Base-by-base conservation (phyloP, 2,888 invertebrate genomes). In the Drosophila vallismaia region DNA sequence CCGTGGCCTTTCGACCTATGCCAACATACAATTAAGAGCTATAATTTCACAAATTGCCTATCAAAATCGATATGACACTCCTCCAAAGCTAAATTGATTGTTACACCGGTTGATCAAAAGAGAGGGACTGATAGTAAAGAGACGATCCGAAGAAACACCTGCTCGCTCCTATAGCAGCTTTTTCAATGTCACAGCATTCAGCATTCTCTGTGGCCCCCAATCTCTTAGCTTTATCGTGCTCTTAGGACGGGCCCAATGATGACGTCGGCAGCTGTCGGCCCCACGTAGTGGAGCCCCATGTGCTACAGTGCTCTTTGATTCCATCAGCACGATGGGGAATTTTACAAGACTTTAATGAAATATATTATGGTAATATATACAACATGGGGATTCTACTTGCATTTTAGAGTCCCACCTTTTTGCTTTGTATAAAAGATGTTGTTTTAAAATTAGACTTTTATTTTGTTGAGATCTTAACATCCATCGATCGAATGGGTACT, bases 1-100 rank as follows among this genome's bases (percentile, higher is more conserved):
- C 76, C 79, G 71, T 68, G 74, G 79, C 56, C 36, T 62, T 49
- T 46, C 73, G 71, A 76, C 86, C 86, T 69, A 60, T 31, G 52
- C 38, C 76, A 75, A 85, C 62, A 45, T 56, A 10, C 54, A 67
- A 78, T 67, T 75, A 48, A 60, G 46, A 24, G 40, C 26, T 44
- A 26, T 38, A 66, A 49, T 58, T 57, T 29, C 14, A 38, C 45
- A 63, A 68, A 66, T 75, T 50, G 54, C 24, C 68, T 53, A 36
- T 19, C 31, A 52, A 49, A 63, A 56, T 33, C n/a, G 8, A 14
- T 49, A 9, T 51, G 38, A 60, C 72, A 75, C 72, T 63, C 66
- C 76, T 69, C 59, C 82, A 46, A 62, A 62, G 10, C 28, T 7
- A 44, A 46, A 14, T 40, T 24, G 24, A 24, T 28, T 62, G 38